phyloP scores from a whole-genome alignment of 1,140 invertebrate species.

The Atopsyche davidsoni region DNA sequence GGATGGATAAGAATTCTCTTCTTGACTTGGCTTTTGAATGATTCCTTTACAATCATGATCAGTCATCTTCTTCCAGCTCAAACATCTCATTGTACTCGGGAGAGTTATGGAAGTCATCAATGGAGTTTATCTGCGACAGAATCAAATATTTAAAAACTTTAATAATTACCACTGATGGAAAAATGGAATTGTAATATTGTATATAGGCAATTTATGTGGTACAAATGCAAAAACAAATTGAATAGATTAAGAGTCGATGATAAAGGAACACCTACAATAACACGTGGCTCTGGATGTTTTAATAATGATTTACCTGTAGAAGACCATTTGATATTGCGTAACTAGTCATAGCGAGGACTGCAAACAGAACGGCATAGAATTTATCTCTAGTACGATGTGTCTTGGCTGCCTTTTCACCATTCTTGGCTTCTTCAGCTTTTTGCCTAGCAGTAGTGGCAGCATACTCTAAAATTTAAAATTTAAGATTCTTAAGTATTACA shows the following conservation, averaged over 20 bases:
- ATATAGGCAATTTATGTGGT: background rate
- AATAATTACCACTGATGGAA: no score
- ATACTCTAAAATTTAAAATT: no score
- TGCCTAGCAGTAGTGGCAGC: no score
- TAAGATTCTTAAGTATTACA: no score
- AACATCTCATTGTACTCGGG: conserved; percentile 18
- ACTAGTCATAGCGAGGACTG: conserved; percentile 42
- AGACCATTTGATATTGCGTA: conserved; percentile 46
- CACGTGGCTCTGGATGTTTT: background rate
- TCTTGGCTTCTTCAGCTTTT: no score
- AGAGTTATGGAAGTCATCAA: conserved; percentile 17
- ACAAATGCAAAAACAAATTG: background rate
- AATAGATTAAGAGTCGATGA: background rate
- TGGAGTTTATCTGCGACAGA: conserved; percentile 20
- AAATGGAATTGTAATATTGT: no score
- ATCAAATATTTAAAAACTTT: background rate
- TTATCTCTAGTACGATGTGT: conserved; percentile 40
- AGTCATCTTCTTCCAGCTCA: conserved; percentile 19
- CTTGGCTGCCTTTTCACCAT: conserved; percentile 39
- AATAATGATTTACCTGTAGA: conserved; percentile 37
- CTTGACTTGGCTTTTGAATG: no score
- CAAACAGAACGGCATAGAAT: conserved; percentile 41
- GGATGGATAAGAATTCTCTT: no score
- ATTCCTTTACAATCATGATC: no score
- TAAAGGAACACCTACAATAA: background rate